phyloP scores from a whole-genome alignment of 1,140 invertebrate species.

The Laodelphax striatellus region DNA sequence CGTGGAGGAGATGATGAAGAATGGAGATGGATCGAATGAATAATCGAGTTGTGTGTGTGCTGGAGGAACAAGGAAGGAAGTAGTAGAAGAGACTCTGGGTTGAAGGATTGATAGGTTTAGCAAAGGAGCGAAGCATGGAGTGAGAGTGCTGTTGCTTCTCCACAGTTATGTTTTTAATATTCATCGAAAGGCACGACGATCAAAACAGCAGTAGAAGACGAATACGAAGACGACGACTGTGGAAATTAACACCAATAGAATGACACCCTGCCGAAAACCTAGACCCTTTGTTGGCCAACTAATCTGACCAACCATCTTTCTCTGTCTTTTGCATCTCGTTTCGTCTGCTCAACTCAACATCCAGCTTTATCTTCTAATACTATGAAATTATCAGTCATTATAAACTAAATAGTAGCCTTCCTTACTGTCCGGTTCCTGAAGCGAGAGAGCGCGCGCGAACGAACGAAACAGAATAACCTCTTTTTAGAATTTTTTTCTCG shows the following conservation, averaged over 20 bases:
- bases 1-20: background rate
- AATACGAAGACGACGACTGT: background rate
- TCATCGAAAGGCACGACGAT: no score
- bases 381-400: slow-evolving; percentile 3
- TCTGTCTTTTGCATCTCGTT: background rate
- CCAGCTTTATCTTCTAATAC: background rate
- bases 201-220: no score
- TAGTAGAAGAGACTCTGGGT: background rate
- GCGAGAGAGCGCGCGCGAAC: no score
- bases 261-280: background rate
- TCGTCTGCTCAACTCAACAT: no score
- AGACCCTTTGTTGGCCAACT: background rate
- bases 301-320: background rate
- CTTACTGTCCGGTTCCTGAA: no score
- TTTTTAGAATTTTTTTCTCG: no score
- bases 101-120: background rate
- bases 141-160: background rate
- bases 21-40: background rate
- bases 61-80: background rate
- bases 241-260: background rate
- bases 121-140: background rate
- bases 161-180: slow-evolving; percentile 1
- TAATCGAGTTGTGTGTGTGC: background rate
- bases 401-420: background rate
- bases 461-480: no score